Percentiles rank a stretch among this genome's conserved stretches.
Conservation (phyloP, 2,888 invertebrate genomes). For the Pheosia tremula region DNA sequence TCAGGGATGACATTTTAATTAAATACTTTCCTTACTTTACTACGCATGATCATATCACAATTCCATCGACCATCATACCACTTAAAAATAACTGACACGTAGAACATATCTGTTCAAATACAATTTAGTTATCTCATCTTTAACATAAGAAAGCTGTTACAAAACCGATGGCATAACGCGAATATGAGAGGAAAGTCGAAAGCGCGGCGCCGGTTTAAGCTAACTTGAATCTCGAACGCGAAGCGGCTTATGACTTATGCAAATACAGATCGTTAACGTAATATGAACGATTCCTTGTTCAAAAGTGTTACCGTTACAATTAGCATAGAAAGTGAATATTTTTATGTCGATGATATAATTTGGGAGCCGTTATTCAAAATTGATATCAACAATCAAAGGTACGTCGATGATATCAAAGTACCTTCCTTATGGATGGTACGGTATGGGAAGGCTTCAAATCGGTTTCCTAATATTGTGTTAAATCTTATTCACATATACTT, state of each 20-base stretch:
- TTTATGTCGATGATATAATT: neutral
- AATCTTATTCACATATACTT: too few relatives aligned
- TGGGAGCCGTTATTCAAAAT: too few relatives aligned
- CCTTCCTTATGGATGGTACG: too few relatives aligned
- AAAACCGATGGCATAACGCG: slow-evolving; percentile 67
- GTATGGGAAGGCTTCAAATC: too few relatives aligned
- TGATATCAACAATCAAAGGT: too few relatives aligned
- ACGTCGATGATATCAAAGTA: too few relatives aligned
- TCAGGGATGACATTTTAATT: too few relatives aligned
- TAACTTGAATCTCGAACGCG: slow-evolving; percentile 56
- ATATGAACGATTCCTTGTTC: slow-evolving; percentile 9
- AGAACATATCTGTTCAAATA: slow-evolving; percentile 41
- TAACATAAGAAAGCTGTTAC: slow-evolving; percentile 72
- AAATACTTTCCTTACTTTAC: too few relatives aligned
- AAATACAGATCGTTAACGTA: slow-evolving; percentile 40
- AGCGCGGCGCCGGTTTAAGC: slow-evolving; percentile 68
- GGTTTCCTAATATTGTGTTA: too few relatives aligned
- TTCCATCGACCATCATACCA: neutral
- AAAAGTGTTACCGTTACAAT: neutral
- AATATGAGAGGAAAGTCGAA: slow-evolving; percentile 71
- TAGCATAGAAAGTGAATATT: slow-evolving; percentile 2
- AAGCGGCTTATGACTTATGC: slow-evolving; percentile 47
- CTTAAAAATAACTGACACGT: slow-evolving; percentile 19
- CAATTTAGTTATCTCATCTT: slow-evolving; percentile 70
- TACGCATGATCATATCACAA: too few relatives aligned